Evolutionary conservation across 2,797 vertebrate species (phyloP), one percentile per base, ranked within the genome.

Genomic region (Orestias chungarensis): DNA sequence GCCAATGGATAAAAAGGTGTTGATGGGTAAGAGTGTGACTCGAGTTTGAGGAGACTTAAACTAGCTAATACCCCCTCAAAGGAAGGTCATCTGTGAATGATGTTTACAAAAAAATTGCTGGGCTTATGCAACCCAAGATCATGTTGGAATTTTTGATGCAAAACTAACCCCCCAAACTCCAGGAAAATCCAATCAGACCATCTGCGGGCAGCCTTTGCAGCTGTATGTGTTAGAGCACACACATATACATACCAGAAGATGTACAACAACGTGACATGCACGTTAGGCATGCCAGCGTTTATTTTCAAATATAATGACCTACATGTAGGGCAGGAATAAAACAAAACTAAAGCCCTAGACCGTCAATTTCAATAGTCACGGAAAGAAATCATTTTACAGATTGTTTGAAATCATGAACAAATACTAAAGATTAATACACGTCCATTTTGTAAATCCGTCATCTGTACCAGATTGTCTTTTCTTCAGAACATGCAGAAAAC

Each of bases 121-220:
- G 11, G 35, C 23, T 62, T 38, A 62, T 40, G 20, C 59, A 12
- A 23, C 59, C 59, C 35, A 14, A 62, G 59, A 62, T 10, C 35
- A 40, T 62, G 59, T 62, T 62, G 59, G 35, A 50, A 67, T 25
- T 46, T 52, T 67, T 67, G 46, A n/a, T 17, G 33, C 35, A 25
- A 35, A 9, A 17, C 35, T 50, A 50, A 38, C 31, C 40, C 8
- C 9, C 33, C 9, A 38, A 68, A 25, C 15, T 38, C 59, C 59
- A 62, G 40, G 59, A 38, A 62, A 62, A 40, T 62, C 59, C 25
- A 62, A 61, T n/a, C 33, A 62, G 20, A 62, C 40, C 35, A 40
- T 62, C 35, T 38, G 35, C 33, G n/a, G 20, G 57, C 57, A 5
- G 33, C 33, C 12, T 12, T 40, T 11, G 2, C 57, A 61, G 57